phyloP scores from a whole-genome alignment of 2,113 vertebrate species.

The Bos indicus region DNA sequence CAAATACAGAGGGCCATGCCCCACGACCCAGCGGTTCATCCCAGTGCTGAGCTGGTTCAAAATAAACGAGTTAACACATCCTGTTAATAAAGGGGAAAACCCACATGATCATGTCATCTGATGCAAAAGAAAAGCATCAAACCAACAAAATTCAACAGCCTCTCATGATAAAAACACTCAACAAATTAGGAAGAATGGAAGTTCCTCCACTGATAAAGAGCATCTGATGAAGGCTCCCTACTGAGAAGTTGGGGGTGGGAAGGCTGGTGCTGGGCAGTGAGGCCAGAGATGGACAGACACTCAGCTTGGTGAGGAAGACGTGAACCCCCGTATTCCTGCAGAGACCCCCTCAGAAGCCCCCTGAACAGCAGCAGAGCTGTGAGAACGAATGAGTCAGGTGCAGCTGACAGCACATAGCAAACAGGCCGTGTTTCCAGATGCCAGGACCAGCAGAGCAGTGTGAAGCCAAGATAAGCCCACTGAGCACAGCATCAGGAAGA shows the following conservation, averaged over 20 bases:
- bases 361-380: background rate
- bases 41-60: background rate
- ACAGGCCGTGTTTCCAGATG: background rate
- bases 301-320: background rate
- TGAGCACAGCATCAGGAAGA: accelerated
- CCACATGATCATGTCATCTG: background rate
- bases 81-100: background rate
- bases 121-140: background rate
- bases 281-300: background rate
- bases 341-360: background rate
- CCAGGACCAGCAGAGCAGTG: background rate
- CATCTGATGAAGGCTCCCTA: background rate
- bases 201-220: background rate
- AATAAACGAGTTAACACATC: background rate
- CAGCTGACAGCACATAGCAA: background rate
- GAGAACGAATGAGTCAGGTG: accelerated
- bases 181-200: background rate
- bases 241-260: background rate
- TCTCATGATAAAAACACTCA: background rate
- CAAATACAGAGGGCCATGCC: accelerated
- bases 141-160: too few species aligned
- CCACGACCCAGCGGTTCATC: background rate
- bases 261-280: background rate
- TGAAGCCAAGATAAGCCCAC: accelerated
- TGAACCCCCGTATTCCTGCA: accelerated